phyloP scores from a whole-genome alignment of 2,888 invertebrate species.

The Yponomeuta evonymella region DNA sequence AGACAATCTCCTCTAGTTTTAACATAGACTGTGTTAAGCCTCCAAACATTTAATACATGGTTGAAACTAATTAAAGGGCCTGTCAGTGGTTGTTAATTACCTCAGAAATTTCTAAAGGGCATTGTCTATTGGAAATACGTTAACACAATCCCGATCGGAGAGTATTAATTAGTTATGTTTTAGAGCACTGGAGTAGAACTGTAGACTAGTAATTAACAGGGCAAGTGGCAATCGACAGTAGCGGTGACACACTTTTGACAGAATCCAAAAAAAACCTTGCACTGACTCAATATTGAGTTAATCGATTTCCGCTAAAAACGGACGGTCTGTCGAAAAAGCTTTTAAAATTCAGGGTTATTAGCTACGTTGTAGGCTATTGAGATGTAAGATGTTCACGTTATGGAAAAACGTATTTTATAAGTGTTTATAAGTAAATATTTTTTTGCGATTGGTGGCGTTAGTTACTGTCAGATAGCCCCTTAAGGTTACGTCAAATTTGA shows the following conservation, averaged over 20 bases:
- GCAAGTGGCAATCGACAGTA: not conserved
- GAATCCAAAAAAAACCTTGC: no score
- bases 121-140: slow-evolving; percentile 16
- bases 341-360: no score
- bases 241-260: not conserved
- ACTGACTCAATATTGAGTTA: no score
- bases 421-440: no score
- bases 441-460: no score
- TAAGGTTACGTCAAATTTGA: no score
- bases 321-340: no score
- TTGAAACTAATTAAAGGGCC: slow-evolving; percentile 19
- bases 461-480: no score
- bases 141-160: slow-evolving; percentile 13
- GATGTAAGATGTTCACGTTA: no score
- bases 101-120: slow-evolving; percentile 18
- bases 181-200: not conserved
- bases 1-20: slow-evolving; percentile 16
- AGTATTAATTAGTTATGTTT: slow-evolving; percentile 15
- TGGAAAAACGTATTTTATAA: no score
- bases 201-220: not conserved
- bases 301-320: no score
- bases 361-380: no score
- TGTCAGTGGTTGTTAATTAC: slow-evolving; percentile 18
- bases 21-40: slow-evolving; percentile 11
- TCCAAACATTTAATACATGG: slow-evolving; percentile 12